Evolutionary conservation across 2,797 vertebrate species (phyloP), one percentile per base, ranked within the genome.

Genomic region (Australoheros facetus): DNA sequence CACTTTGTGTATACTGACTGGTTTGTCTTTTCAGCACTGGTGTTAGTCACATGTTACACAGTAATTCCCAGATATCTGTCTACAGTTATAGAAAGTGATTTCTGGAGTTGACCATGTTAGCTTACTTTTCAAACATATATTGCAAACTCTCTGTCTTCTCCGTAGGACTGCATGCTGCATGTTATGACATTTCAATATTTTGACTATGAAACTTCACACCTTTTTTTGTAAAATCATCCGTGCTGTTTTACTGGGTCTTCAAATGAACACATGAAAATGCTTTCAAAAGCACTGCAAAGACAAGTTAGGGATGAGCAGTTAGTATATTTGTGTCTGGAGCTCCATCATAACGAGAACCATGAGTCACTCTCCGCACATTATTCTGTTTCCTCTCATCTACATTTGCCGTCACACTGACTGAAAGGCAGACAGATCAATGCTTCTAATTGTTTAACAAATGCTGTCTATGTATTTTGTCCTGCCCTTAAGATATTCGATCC

Each of bases 361-460:
- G 23, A 78, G 73, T 45, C 39, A 21, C 21, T 69, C 19, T 58
- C 51, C 59, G 78, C 58, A 75, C 69, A 75, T 59, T 54, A 45
- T 58, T 34, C 71, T 53, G 64, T 60, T 82, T 85, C 60, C 55
- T 80, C 72, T 76, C 57, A 74, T 82, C 66, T 75, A 11, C 1
- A 8, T 56, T 75, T 58, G 57, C 69, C 56, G 17, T 51, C 64
- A 69, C 26, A 39, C 53, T 37, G 55, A 34, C 55, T 78, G 71
- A 56, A 60, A 54, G 30, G 34, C 30, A 78, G 55, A 74, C 23
- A 66, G 42, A 81, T 79, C 59, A 85, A 37, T 81, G 80, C 32
- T 19, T 53, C 26, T 59, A 14, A 14, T 45, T 81, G 69, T 78
- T 79, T 34, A 51, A 80, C 72, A 32, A 84, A 78, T 72, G 70